These are phyloP conservation scores for Prunella strophiata DNA, from an alignment of 2,797 vertebrate species.

Conservation along the genomic window DNA sequence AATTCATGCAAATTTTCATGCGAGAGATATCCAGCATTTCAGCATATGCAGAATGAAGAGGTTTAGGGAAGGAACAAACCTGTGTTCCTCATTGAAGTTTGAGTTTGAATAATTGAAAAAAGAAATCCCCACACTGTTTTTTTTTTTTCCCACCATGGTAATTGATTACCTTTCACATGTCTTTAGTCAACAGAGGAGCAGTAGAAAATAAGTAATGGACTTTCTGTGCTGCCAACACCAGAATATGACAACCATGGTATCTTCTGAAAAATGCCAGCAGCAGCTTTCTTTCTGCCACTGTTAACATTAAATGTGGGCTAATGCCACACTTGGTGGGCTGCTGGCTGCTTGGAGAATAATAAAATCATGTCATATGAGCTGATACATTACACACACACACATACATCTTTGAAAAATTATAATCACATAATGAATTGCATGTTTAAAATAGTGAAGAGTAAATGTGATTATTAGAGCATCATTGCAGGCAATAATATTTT, in stretches of 20 bases:
- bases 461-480: not conserved
- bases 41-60: not conserved
- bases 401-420: not conserved
- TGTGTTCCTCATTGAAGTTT: not conserved
- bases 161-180: not conserved
- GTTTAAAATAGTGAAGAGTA: not conserved
- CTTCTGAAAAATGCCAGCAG: not conserved
- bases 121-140: not conserved
- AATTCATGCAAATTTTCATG: not conserved
- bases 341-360: not conserved
- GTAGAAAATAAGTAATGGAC: not conserved
- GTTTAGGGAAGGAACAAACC: rapidly evolving
- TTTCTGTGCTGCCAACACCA: not conserved
- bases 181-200: not conserved
- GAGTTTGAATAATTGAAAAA: not conserved
- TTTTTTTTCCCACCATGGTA: not conserved
- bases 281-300: not conserved
- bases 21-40: not conserved
- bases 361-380: not conserved
- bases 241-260: not conserved
- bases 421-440: not conserved
- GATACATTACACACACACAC: not conserved
- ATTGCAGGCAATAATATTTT: not conserved
- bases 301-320: not conserved
- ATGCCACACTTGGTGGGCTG: not conserved